These are phyloP conservation scores for Paraescarpia echinospica DNA, from an alignment of 1,140 invertebrate species.

Conservation along the genomic window DNA sequence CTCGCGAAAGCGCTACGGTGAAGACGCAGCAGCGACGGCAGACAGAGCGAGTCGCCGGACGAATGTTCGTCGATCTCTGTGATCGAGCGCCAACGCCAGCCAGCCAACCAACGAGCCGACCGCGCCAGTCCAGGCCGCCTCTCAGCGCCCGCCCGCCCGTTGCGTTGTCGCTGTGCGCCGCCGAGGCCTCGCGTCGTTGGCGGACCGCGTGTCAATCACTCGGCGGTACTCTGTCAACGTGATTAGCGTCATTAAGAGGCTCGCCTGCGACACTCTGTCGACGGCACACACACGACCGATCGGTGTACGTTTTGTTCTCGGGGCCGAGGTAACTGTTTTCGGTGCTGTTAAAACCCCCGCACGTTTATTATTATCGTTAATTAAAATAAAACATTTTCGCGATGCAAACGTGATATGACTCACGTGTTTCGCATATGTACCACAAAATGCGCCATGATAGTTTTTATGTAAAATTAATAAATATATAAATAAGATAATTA, in stretches of 20 bases:
- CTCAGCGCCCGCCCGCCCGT: no score
- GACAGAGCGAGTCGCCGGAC: neutral
- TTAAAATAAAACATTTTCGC: no score
- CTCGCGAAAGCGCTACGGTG: neutral
- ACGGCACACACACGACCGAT: neutral
- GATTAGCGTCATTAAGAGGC: neutral
- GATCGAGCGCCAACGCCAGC: neutral
- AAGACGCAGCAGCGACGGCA: neutral
- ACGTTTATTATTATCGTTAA: no score
- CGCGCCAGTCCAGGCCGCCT: neutral
- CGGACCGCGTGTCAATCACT: neutral
- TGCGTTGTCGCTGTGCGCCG: no score
- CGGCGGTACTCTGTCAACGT: neutral
- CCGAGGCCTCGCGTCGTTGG: neutral
- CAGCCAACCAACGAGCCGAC: neutral
- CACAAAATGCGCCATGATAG: no score
- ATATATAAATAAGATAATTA: no score
- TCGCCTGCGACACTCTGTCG: neutral
- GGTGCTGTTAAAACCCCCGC: neutral
- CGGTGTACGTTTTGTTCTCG: neutral
- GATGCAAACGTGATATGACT: no score
- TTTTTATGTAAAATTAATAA: no score
- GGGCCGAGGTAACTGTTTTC: neutral
- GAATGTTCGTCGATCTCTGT: neutral
- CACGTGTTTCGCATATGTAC: no score